A percentile compares a stretch with the other conserved stretches of the same genome.
Evolutionary conservation across 1,140 invertebrate species (phyloP).

Genomic region (Eriosoma lanigerum): DNA sequence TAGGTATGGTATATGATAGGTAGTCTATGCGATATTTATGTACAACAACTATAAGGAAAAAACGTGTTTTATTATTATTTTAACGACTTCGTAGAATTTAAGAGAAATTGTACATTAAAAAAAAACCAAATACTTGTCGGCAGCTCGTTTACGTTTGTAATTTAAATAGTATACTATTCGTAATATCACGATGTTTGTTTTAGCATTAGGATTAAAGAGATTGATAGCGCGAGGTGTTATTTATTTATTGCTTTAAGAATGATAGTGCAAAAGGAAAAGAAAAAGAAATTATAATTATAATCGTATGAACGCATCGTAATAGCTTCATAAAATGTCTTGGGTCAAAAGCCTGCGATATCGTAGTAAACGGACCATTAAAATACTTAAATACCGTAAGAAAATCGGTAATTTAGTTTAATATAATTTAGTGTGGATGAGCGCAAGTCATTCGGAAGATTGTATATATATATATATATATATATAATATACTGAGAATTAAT

Average conservation of each 20-base stretch:
- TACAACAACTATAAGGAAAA: background rate
- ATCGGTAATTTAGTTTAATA: background rate
- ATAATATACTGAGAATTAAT: too few species aligned
- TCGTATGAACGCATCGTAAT: background rate
- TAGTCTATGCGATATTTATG: too few species aligned
- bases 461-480: too few species aligned
- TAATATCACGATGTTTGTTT: too few species aligned
- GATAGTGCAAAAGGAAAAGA: background rate
- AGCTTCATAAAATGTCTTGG: background rate
- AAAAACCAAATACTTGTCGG: background rate
- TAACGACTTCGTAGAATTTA: background rate
- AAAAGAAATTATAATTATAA: background rate
- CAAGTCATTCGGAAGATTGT: background rate
- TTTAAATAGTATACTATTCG: too few species aligned
- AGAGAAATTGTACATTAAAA: background rate
- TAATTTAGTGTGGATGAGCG: background rate
- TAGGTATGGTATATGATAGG: too few species aligned
- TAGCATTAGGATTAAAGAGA: background rate
- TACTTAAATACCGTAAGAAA: background rate
- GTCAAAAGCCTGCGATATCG: background rate
- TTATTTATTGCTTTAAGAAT: too few species aligned
- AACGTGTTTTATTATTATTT: background rate
- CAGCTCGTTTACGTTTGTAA: too few species aligned
- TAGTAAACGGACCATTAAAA: conserved; percentile 6
- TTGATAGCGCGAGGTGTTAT: too few species aligned